Base-by-base conservation (phyloP, 2,113 vertebrate species). In the Sceloporus undulatus region DNA sequence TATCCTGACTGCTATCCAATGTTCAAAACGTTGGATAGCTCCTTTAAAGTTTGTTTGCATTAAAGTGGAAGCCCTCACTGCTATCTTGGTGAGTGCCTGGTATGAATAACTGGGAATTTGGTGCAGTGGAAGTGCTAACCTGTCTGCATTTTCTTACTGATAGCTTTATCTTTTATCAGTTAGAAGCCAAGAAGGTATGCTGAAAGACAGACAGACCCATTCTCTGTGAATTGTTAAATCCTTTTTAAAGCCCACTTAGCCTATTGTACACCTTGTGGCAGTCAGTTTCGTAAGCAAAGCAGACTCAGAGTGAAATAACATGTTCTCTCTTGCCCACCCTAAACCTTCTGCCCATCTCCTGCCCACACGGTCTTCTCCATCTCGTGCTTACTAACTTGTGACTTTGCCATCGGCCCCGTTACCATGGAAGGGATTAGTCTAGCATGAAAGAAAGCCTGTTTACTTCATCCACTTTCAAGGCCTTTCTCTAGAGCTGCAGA, bases 371-470 rank as follows among this genome's bases (percentile, higher is more conserved):
- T 14, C 68, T 18, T 42, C 92, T 82, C 91, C 90, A 74, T 92
- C 91, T 94, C 92, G 75, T 0, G 79, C 90, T 89, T 86, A 91
- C 92, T 95, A 94, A 94, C 94, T 96, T 95, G 95, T 94, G 94
- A 96, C 93, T 95, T 92, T 87, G 74, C 95, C 94, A 93, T 94
- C 92, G 93, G 87, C n/a, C 92, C 16, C 88, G 95, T 96, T 96
- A 92, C 95, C 95, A 95, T 96, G 94, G 95, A 91, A 95, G 89
- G 93, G 94, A 95, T 96, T 96, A 94, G 85, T 94, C 87, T 78
- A 88, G 93, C 91, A 89, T 96, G 95, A 95, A 95, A 92, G 93
- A 96, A 95, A 90, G 90, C 90, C 93, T 93, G 94, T 95, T 94
- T 94, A 92, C 74, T 90, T 94, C 52, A 0, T 83, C 90, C 77